Base-by-base conservation (phyloP, 2,113 vertebrate species). In the Trematocara zebra region DNA sequence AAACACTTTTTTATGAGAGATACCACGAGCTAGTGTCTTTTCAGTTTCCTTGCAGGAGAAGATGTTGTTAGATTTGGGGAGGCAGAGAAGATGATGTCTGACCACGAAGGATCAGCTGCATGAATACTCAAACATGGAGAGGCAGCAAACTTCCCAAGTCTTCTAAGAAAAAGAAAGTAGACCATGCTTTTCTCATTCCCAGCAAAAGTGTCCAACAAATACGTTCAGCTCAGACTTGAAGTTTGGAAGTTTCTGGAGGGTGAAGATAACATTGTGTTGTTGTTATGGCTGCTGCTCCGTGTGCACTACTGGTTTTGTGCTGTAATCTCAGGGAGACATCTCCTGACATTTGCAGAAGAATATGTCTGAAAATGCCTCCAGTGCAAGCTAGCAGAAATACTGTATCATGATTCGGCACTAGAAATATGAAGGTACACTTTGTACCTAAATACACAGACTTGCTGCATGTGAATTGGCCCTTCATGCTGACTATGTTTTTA, bases 321-420 rank as follows among this genome's bases (percentile, higher is more conserved):
- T 81, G 31, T 61, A 87, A 92, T 92, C 91, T 85, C 78, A 57
- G 18, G 33, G 52, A 92, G 84, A 92, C 92, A 93, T 91, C 89
- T 7, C 15, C 54, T 81, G 84, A 79, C 86, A 83, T 89, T 81
- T 85, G 44, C 49, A 88, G 78, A 87, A 84, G 67, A 67, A 90
- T 11, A 53, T 44, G 59, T 93, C 84, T 87, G 47, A 80, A 87
- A 80, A 79, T 17, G 35, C 14, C 18, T 85, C 11, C 79, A 85
- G 72, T 51, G 81, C 28, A 69, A 80, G 42, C 59, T 10, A 69
- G 57, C 52, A 6, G 52, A 35, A 86, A 80, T 78, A 14, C 23
- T 14, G 2, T 12, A 18, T 23, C n/a, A 81, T 78, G 85, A 84
- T 84, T 88, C 81, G 88, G 57, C 81, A n/a, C 56, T 80, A 78